Evolutionary conservation across 2,888 invertebrate species (phyloP).

Genomic region (Bellardia bayeri): DNA sequence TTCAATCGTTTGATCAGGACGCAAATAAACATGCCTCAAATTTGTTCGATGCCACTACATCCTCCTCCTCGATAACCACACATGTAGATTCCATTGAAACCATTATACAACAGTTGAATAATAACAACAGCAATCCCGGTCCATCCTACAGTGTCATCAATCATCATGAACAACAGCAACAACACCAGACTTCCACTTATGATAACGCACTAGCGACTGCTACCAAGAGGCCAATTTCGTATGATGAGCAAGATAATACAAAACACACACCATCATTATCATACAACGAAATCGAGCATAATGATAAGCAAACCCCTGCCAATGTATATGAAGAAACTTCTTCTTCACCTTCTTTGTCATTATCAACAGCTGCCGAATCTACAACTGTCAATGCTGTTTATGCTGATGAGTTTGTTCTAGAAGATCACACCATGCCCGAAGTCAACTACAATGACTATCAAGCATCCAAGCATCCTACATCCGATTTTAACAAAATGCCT

Average conservation of each 20-base stretch:
- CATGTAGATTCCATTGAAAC: constrained; percentile 86
- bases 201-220: neutral
- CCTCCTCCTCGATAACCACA: constrained; percentile 82
- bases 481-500: constrained; percentile 83
- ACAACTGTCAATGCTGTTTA: constrained; percentile 66
- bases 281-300: constrained; percentile 46
- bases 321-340: constrained; percentile 29
- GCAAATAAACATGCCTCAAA: constrained; percentile 70
- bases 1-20: constrained; percentile 75
- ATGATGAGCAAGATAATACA: constrained; percentile 38
- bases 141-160: constrained; percentile 81
- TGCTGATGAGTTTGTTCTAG: constrained; percentile 77
- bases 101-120: constrained; percentile 88
- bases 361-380: constrained; percentile 34
- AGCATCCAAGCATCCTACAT: constrained; percentile 77
- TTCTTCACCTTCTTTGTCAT: constrained; percentile 11
- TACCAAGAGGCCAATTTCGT: constrained; percentile 21
- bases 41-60: constrained; percentile 76
- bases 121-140: constrained; percentile 83
- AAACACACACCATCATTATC: constrained; percentile 28
- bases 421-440: constrained; percentile 81
- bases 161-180: constrained; percentile 75
- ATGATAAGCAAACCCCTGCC: constrained; percentile 39
- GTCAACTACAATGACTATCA: constrained; percentile 78
- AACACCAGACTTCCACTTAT: constrained; percentile 59